Conservation (phyloP, 2,888 invertebrate species). For the Erebia ligea region DNA sequence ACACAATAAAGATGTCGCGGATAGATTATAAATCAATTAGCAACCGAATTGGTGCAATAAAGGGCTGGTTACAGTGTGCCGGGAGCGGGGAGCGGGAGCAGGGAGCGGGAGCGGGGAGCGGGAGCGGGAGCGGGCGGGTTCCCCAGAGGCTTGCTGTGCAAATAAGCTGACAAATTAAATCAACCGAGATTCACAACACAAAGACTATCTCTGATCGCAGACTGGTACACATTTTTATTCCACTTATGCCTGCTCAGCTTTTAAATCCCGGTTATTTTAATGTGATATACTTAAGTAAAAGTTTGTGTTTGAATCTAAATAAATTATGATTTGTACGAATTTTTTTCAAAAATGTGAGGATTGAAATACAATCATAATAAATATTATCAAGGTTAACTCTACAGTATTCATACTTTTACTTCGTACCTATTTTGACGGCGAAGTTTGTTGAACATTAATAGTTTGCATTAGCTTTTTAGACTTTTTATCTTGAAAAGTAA, state of each 20-base stretch:
- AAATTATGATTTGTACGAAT: not conserved
- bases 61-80: conserved; percentile 2
- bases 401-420: too few relatives aligned
- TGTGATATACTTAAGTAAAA: not conserved
- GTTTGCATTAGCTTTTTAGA: too few relatives aligned
- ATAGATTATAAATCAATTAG: conserved; percentile 37
- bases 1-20: conserved; percentile 18
- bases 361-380: too few relatives aligned
- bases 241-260: not conserved
- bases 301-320: too few relatives aligned
- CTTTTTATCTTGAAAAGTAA: too few relatives aligned
- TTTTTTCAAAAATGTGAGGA: not conserved
- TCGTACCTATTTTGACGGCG: too few relatives aligned
- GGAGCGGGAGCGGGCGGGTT: not conserved
- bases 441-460: too few relatives aligned
- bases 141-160: conserved; percentile 5
- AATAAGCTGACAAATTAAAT: conserved; percentile 35
- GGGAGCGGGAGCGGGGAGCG: not conserved
- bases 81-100: not conserved
- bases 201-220: conserved; percentile 14
- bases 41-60: conserved; percentile 31
- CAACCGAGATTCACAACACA: conserved; percentile 28
- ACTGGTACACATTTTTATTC: not conserved
- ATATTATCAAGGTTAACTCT: too few relatives aligned
- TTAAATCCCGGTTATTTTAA: not conserved